Percentiles rank a stretch among this genome's conserved stretches.
phyloP scores from a whole-genome alignment of 2,888 invertebrate genomes.

The Pseudolycoriella hygida region DNA sequence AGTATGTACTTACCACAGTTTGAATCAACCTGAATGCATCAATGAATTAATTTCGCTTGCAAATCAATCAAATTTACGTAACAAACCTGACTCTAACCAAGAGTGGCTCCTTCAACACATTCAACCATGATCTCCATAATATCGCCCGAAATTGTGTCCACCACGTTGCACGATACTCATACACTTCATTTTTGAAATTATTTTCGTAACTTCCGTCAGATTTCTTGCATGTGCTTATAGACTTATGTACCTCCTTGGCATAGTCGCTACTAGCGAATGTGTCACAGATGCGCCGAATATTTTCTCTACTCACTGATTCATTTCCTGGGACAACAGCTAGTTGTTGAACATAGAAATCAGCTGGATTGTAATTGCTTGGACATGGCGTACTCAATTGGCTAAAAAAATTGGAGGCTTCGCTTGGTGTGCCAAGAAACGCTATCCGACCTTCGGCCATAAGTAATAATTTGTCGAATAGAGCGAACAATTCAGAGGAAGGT shows the following conservation, averaged over 20 bases:
- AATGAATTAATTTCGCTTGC: too few relatives aligned
- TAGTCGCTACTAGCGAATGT: slow-evolving; percentile 34
- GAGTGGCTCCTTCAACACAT: slow-evolving; percentile 76
- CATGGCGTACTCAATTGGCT: slow-evolving; percentile 27
- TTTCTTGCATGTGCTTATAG: not conserved
- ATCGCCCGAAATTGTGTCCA: slow-evolving; percentile 75
- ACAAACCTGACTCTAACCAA: slow-evolving; percentile 65
- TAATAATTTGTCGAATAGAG: slow-evolving; percentile 74
- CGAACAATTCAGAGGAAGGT: slow-evolving; percentile 80
- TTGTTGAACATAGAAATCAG: slow-evolving; percentile 83
- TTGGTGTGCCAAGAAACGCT: slow-evolving; percentile 70
- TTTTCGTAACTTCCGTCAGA: not conserved
- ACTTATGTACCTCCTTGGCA: slow-evolving; percentile 5
- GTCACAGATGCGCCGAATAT: slow-evolving; percentile 63
- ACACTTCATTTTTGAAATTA: slow-evolving; percentile 2
- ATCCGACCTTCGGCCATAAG: slow-evolving; percentile 84
- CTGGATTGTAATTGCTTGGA: slow-evolving; percentile 83
- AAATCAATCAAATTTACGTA: not conserved
- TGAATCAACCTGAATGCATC: slow-evolving; percentile 43
- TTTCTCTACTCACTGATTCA: slow-evolving; percentile 61
- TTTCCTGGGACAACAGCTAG: slow-evolving; percentile 71
- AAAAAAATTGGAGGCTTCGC: slow-evolving; percentile 42
- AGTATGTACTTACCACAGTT: slow-evolving; percentile 56
- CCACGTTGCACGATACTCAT: slow-evolving; percentile 66
- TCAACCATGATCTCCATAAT: slow-evolving; percentile 78